Evolutionary conservation across 2,113 vertebrate species (phyloP).

Genomic region (Phalacrocorax pelagicus): DNA sequence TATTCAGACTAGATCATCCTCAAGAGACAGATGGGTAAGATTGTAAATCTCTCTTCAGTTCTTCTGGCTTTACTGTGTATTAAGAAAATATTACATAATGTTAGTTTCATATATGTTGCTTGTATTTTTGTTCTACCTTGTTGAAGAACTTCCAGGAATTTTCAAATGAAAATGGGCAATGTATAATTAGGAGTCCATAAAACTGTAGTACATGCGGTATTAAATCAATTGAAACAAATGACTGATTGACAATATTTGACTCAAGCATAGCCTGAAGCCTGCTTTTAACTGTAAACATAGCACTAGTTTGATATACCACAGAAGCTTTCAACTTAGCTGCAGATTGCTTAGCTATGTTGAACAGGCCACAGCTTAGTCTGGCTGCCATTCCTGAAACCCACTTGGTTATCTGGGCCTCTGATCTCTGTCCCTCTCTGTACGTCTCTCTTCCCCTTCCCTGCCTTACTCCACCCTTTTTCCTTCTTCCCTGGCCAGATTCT

Average conservation of each 20-base stretch:
- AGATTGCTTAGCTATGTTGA: not conserved
- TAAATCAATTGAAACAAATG: not conserved
- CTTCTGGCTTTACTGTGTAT: not conserved
- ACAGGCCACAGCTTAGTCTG: not conserved
- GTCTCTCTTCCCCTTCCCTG: not conserved
- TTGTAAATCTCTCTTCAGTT: not conserved
- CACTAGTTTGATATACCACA: not conserved
- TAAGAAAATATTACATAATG: not conserved
- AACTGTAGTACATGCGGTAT: not conserved
- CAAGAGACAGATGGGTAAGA: conserved; percentile 91
- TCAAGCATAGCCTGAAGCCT: not conserved
- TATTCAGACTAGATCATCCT: conserved; percentile 89
- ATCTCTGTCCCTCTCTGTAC: not conserved
- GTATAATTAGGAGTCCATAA: not conserved
- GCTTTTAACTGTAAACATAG: not conserved
- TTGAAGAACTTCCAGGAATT: not conserved
- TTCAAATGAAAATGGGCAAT: not conserved
- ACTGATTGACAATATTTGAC: not conserved
- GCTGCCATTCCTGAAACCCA: not conserved
- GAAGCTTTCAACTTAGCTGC: not conserved
- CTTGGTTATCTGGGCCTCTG: not conserved
- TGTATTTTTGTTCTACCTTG: not conserved
- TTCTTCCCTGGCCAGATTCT: not conserved
- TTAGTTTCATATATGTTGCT: not conserved
- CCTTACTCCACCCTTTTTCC: not conserved